phyloP scores from a whole-genome alignment of 1,140 invertebrate species.

The Pteromalus puparum region DNA sequence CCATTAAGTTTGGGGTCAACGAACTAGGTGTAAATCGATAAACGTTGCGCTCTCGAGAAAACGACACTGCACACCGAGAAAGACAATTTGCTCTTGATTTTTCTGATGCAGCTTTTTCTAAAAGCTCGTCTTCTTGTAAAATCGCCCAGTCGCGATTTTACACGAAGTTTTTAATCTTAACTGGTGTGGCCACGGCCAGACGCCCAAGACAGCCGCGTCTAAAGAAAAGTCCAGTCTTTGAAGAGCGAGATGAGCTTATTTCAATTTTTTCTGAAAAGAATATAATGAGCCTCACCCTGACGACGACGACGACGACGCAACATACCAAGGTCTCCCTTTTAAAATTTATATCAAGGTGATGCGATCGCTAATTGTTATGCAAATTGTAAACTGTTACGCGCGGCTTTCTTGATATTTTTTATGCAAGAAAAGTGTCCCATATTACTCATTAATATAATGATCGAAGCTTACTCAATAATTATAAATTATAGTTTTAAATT shows the following conservation, averaged over 20 bases:
- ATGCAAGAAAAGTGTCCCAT: neutral
- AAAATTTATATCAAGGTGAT: neutral
- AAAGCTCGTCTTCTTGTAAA: too few species aligned
- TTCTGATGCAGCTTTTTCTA: too few species aligned
- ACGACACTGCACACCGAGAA: too few species aligned
- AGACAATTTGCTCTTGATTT: too few species aligned
- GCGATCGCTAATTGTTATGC: neutral
- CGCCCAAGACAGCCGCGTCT: too few species aligned
- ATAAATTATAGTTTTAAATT: too few species aligned
- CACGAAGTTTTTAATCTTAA: too few species aligned
- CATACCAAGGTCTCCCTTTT: neutral
- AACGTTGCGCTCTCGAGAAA: too few species aligned
- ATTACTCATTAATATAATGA: too few species aligned
- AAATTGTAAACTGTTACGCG: neutral
- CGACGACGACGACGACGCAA: neutral
- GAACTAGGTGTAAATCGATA: neutral
- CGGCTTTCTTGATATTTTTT: neutral
- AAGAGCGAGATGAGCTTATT: neutral
- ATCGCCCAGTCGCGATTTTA: too few species aligned
- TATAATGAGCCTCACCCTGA: neutral
- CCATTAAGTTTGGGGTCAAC: neutral
- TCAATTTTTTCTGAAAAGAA: constrained; percentile 3
- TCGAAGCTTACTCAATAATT: too few species aligned
- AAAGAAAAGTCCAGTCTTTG: neutral
- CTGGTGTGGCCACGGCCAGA: neutral